phyloP scores from a whole-genome alignment of 2,888 invertebrate genomes.

The Aleiodes leptofemur region DNA sequence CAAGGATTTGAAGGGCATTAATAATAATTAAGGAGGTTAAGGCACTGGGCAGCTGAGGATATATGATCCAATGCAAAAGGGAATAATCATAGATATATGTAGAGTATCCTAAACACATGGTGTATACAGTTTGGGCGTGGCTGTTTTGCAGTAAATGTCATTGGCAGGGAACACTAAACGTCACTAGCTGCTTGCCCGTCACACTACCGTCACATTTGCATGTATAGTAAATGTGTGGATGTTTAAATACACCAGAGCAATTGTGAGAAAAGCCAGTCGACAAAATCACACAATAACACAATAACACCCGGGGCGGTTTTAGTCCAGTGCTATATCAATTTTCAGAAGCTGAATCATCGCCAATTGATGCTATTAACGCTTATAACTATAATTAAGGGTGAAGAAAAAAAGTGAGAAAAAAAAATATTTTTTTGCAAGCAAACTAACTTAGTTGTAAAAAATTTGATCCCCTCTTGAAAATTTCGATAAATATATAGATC shows the following conservation, averaged over 20 bases:
- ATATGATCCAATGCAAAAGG: conserved; percentile 34
- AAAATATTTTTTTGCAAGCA: too few relatives aligned
- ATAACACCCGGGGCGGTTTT: too few relatives aligned
- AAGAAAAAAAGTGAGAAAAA: too few relatives aligned
- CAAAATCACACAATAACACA: conserved; percentile 7
- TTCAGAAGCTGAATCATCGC: conserved; percentile 15
- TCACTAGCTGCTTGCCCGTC: conserved; percentile 70
- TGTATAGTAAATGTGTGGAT: not conserved
- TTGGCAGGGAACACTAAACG: conserved; percentile 72
- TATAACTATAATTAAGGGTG: too few relatives aligned
- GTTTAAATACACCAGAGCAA: conserved; percentile 30
- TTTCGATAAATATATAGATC: too few relatives aligned
- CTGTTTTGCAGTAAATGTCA: conserved; percentile 72
- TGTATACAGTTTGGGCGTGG: conserved; percentile 64
- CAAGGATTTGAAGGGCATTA: conserved; percentile 10
- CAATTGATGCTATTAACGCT: not conserved
- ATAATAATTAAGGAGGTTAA: conserved; percentile 41
- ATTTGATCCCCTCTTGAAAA: too few relatives aligned
- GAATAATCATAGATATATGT: conserved; percentile 35
- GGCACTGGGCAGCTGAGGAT: conserved; percentile 40
- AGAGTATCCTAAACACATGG: conserved; percentile 34
- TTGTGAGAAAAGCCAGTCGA: conserved; percentile 23
- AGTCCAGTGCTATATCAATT: conserved; percentile 8
- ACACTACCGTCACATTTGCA: conserved; percentile 71
- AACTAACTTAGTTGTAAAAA: too few relatives aligned